A percentile compares a stretch with the other conserved stretches of the same genome.
Conservation (phyloP, 2,888 invertebrate species). For the Timema podura region DNA sequence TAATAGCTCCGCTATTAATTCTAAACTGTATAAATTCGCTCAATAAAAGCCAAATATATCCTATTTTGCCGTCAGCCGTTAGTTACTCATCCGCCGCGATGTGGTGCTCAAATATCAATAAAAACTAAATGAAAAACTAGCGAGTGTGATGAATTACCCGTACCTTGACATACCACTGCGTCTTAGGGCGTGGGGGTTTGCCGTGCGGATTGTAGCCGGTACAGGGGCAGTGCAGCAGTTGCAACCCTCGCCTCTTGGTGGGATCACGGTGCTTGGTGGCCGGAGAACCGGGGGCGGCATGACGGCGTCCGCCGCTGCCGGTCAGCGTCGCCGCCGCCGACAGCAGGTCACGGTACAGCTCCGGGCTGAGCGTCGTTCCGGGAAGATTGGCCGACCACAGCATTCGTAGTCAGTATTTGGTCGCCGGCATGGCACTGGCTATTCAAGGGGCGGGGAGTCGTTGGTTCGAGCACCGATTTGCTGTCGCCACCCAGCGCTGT, state of each 20-base stretch:
- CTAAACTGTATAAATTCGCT: too few relatives aligned
- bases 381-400: constrained; percentile 20
- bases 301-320: neutral
- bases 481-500: too few relatives aligned
- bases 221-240: constrained; percentile 40
- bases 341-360: constrained; percentile 17
- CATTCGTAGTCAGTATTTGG: neutral
- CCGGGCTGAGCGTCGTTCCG: constrained; percentile 15
- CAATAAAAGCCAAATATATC: too few relatives aligned
- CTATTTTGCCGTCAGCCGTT: too few relatives aligned
- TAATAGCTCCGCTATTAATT: too few relatives aligned
- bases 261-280: constrained; percentile 14
- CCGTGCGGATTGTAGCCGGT: constrained; percentile 35
- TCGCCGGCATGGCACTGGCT: too few relatives aligned
- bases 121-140: too few relatives aligned
- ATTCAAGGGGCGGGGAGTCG: too few relatives aligned
- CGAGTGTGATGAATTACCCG: constrained; percentile 39
- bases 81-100: too few relatives aligned
- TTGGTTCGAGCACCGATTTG: too few relatives aligned
- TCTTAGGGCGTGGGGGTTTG: constrained; percentile 42
- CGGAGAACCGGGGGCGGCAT: constrained; percentile 10
- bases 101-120: too few relatives aligned
- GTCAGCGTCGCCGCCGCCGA: constrained; percentile 13
- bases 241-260: constrained; percentile 10
- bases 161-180: constrained; percentile 72